Evolutionary conservation across 2,888 invertebrate genomes (phyloP).

Genomic region (Cybosia mesomella): DNA sequence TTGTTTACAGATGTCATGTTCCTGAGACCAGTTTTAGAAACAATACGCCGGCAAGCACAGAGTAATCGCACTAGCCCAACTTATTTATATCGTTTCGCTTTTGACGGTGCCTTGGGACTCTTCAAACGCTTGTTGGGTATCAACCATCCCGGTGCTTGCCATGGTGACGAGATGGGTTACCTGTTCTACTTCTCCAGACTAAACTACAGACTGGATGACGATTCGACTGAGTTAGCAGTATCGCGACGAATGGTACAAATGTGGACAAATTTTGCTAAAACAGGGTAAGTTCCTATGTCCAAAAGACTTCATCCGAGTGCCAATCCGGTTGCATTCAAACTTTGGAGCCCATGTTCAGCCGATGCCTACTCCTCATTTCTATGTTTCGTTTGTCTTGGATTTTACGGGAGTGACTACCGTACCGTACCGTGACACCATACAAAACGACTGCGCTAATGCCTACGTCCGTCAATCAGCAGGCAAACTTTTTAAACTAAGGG

Average conservation of each 20-base stretch:
- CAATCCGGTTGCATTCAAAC: not conserved
- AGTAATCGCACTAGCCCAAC: conserved; percentile 84
- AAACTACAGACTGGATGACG: conserved; percentile 87
- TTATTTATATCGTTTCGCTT: conserved; percentile 88
- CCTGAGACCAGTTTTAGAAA: conserved; percentile 85
- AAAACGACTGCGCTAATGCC: too few relatives aligned
- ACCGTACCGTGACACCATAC: too few relatives aligned
- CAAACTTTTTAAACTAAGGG: too few relatives aligned
- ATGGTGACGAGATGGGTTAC: conserved; percentile 89
- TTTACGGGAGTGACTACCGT: too few relatives aligned
- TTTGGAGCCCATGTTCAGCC: not conserved
- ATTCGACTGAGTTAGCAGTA: conserved; percentile 86
- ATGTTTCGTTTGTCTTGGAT: not conserved
- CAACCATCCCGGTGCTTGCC: conserved; percentile 87
- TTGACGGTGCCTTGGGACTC: conserved; percentile 88
- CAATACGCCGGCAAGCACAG: conserved; percentile 76
- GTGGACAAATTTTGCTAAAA: conserved; percentile 90
- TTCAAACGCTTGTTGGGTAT: conserved; percentile 89
- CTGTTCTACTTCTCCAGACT: conserved; percentile 89
- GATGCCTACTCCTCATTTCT: not conserved
- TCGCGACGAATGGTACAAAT: conserved; percentile 88
- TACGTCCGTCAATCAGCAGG: too few relatives aligned
- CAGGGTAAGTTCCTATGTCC: conserved; percentile 80
- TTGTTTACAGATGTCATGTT: conserved; percentile 89
- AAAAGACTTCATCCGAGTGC: not conserved